Conservation (phyloP, 2,797 vertebrate genomes). For the Tamandua tetradactyla region DNA sequence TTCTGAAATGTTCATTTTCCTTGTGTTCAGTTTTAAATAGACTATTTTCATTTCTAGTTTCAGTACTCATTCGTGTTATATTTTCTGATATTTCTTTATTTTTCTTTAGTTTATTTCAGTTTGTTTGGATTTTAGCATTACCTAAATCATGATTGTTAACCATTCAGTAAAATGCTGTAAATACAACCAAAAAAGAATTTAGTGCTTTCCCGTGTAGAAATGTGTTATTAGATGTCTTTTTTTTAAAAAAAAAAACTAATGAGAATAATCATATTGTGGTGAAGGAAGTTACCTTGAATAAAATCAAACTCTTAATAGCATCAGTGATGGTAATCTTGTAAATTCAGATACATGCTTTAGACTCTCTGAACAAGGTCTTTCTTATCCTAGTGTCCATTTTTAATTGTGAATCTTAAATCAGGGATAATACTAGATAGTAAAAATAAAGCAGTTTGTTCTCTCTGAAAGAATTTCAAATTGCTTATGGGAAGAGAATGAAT, state of each 20-base stretch:
- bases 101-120: background rate
- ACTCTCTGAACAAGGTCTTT: background rate
- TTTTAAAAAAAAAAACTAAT: constrained; percentile 14
- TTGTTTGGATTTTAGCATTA: constrained; percentile 30
- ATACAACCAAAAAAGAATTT: background rate
- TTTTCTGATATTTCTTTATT: constrained; percentile 9
- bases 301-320: constrained; percentile 10
- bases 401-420: constrained; percentile 38
- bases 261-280: background rate
- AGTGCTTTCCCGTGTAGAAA: background rate
- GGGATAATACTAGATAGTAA: background rate
- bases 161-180: background rate
- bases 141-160: background rate
- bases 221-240: background rate
- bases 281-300: background rate
- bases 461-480: background rate
- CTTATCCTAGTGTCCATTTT: constrained; percentile 19
- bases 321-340: background rate
- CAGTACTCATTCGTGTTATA: background rate
- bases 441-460: background rate
- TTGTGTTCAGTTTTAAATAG: background rate
- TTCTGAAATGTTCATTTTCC: constrained; percentile 22
- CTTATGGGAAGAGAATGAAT: background rate
- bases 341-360: constrained; percentile 11
- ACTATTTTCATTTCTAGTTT: background rate